These are phyloP conservation scores for Ptilodon capucinus DNA, from an alignment of 2,888 invertebrate genomes.

Conservation along the genomic window DNA sequence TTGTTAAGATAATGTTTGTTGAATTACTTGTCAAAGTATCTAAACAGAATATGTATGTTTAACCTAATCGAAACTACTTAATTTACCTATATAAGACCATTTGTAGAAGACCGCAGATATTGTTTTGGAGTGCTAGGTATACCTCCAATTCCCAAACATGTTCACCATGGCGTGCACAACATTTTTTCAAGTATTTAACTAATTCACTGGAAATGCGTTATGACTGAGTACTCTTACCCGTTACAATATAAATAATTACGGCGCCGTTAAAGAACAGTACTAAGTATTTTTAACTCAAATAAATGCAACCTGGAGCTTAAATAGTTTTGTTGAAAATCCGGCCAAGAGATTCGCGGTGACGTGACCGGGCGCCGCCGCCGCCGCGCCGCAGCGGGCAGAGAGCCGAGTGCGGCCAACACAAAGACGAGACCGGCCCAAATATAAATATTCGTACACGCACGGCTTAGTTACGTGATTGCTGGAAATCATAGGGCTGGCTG, in stretches of 20 bases:
- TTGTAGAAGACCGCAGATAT: no score
- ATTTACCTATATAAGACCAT: no score
- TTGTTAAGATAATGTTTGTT: not conserved
- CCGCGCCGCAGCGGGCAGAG: not conserved
- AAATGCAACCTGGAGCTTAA: not conserved
- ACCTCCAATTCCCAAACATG: no score
- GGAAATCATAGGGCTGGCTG: not conserved
- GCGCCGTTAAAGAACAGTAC: not conserved
- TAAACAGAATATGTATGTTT: no score
- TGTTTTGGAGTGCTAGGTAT: no score
- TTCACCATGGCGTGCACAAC: no score
- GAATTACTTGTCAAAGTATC: not conserved
- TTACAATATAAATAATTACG: no score
- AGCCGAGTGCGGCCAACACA: not conserved
- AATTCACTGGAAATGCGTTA: no score
- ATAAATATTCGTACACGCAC: constrained; percentile 23
- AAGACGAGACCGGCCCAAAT: not conserved
- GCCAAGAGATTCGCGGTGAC: not conserved
- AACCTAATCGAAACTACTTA: no score
- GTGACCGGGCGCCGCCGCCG: not conserved
- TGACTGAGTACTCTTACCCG: no score
- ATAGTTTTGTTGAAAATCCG: not conserved
- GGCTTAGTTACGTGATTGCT: constrained; percentile 31
- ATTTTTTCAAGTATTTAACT: no score
- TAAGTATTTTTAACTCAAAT: not conserved